phyloP scores from a whole-genome alignment of 2,113 vertebrate genomes.

The Phyllopteryx taeniolatus region DNA sequence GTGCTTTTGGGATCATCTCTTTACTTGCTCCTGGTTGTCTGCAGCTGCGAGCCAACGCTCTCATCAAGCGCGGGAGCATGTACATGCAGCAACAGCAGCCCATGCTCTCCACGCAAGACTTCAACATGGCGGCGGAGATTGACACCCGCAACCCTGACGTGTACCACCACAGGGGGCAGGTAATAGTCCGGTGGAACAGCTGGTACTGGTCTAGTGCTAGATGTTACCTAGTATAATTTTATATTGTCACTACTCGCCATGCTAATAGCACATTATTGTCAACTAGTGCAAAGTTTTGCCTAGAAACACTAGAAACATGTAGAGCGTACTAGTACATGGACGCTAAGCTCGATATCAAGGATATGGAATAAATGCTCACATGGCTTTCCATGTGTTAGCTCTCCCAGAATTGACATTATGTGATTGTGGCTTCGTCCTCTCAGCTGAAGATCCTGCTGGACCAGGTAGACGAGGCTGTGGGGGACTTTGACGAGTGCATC shows the following conservation, averaged over 20 bases:
- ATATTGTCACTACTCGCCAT: too few relatives aligned
- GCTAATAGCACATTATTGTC: too few relatives aligned
- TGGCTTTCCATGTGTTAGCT: not conserved
- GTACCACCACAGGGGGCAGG: conserved; percentile 96
- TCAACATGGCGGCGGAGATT: conserved; percentile 93
- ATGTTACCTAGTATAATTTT: too few relatives aligned
- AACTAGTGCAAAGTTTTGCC: too few relatives aligned
- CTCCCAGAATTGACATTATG: not conserved
- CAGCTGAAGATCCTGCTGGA: conserved; percentile 97
- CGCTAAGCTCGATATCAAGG: too few relatives aligned
- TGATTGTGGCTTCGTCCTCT: conserved; percentile 1
- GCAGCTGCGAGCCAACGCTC: conserved; percentile 88
- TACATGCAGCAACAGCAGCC: conserved; percentile 98
- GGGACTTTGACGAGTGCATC: conserved; percentile 97
- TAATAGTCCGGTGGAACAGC: conserved; percentile 31
- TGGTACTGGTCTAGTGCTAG: too few relatives aligned
- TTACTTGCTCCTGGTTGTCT: not conserved
- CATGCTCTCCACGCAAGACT: conserved; percentile 88
- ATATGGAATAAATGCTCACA: too few relatives aligned
- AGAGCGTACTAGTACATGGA: too few relatives aligned
- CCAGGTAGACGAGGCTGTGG: conserved; percentile 96
- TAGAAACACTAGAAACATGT: too few relatives aligned
- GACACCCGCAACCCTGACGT: conserved; percentile 94
- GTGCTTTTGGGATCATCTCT: not conserved
- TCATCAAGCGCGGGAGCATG: conserved; percentile 98